Percentiles rank a stretch among this genome's conserved stretches.
These are phyloP conservation scores for Otolemur garnettii DNA, from an alignment of 2,113 vertebrate species.

Conservation along the genomic window DNA sequence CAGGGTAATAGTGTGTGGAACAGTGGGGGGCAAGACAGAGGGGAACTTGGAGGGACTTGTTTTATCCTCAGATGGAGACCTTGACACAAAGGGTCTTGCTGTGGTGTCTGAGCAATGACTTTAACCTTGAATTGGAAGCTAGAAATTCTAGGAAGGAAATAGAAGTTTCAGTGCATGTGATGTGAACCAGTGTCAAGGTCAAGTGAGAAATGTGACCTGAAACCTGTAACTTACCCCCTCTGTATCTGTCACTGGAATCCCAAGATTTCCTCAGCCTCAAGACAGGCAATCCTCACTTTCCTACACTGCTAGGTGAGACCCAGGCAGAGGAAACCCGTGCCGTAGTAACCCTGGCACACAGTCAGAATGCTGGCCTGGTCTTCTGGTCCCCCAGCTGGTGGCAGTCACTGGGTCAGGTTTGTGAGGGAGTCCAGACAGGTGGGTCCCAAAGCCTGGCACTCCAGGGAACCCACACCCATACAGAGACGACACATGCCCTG, in stretches of 20 bases:
- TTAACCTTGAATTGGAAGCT: not conserved
- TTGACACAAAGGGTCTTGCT: not conserved
- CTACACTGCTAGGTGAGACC: not conserved
- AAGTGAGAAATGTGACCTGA: not conserved
- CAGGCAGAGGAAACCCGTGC: not conserved
- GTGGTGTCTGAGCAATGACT: not conserved
- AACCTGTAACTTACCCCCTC: not conserved
- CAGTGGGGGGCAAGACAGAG: rapidly evolving
- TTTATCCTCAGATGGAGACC: not conserved
- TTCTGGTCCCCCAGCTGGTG: not conserved
- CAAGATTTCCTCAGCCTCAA: not conserved
- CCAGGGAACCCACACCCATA: not conserved
- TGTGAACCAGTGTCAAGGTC: not conserved
- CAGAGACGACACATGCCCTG: not conserved
- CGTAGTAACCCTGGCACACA: too few relatives aligned
- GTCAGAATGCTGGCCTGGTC: not conserved
- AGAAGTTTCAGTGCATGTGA: not conserved
- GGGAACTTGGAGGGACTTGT: not conserved
- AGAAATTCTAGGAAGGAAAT: not conserved
- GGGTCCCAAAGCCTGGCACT: not conserved
- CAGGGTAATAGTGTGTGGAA: not conserved
- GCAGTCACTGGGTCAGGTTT: not conserved
- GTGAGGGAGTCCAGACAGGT: not conserved
- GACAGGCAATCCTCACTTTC: not conserved
- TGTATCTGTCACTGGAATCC: not conserved